phyloP scores from a whole-genome alignment of 2,797 vertebrate species.

The Calcarius lapponicus region DNA sequence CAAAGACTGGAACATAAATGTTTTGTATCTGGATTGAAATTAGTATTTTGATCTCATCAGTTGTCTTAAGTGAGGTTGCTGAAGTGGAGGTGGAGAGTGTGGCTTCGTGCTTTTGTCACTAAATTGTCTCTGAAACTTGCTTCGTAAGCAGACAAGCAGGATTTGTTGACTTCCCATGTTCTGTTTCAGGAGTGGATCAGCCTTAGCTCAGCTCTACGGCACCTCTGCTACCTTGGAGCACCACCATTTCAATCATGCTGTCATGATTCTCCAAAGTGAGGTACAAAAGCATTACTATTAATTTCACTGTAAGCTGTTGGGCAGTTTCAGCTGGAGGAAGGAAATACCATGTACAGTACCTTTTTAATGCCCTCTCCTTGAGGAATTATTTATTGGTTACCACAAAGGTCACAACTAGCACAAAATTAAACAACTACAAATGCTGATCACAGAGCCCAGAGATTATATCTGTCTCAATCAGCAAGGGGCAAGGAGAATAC shows the following conservation, averaged over 20 bases:
- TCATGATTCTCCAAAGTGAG: slow-evolving; percentile 99
- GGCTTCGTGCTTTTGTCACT: neutral
- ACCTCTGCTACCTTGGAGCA: slow-evolving; percentile 98
- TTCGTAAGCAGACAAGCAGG: neutral
- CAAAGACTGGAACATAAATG: neutral
- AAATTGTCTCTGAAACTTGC: slow-evolving; percentile 18
- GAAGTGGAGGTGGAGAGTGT: neutral
- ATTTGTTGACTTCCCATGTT: slow-evolving; percentile 25
- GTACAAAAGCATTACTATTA: slow-evolving; percentile 74
- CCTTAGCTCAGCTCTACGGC: slow-evolving; percentile 95
- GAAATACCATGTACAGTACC: slow-evolving; percentile 2
- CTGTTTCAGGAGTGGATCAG: slow-evolving; percentile 91
- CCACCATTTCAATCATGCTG: slow-evolving; percentile 98
- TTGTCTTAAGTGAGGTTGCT: neutral
- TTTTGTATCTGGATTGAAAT: neutral
- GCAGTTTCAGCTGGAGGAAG: slow-evolving; percentile 2
- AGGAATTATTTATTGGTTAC: slow-evolving; percentile 53
- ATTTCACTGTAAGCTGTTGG: slow-evolving; percentile 17
- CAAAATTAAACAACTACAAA: slow-evolving; percentile 60
- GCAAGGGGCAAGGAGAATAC: neutral
- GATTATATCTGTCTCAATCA: slow-evolving; percentile 46
- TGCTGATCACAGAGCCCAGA: slow-evolving; percentile 27
- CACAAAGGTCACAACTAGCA: slow-evolving; percentile 54
- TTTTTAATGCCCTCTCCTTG: slow-evolving; percentile 48
- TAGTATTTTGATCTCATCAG: neutral